Conservation (phyloP, 2,113 vertebrate species). For the Crotalus horridus region DNA sequence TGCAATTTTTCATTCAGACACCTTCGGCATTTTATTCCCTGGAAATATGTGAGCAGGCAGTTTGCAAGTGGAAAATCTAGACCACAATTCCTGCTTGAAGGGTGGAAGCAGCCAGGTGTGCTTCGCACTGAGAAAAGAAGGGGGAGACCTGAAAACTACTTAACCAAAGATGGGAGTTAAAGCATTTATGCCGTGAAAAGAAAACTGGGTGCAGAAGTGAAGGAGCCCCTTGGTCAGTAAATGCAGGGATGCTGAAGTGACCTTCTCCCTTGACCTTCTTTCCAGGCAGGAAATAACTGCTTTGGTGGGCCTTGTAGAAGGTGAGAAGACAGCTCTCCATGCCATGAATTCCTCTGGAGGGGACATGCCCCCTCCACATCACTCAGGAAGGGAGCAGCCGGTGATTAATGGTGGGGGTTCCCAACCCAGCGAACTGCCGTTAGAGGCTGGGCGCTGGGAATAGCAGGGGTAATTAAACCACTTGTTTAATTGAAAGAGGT, state of each 20-base stretch:
- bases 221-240: neutral
- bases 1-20: neutral
- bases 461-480: conserved; percentile 4
- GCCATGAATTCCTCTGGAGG: neutral
- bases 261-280: neutral
- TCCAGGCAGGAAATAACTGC: neutral
- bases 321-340: neutral
- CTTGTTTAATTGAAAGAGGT: conserved; percentile 15
- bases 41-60: neutral
- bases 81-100: neutral
- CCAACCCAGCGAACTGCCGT: neutral
- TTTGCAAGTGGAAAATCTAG: neutral
- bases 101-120: neutral
- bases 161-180: neutral
- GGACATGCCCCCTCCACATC: neutral
- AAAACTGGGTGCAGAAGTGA: neutral
- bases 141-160: neutral
- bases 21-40: neutral
- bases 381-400: neutral
- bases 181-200: neutral
- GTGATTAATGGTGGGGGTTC: neutral
- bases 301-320: neutral
- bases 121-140: neutral
- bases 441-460: neutral
- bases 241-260: neutral